Evolutionary conservation across 2,888 invertebrate species (phyloP), one percentile per base, ranked within the genome.

Genomic region (Keiferia lycopersicella): DNA sequence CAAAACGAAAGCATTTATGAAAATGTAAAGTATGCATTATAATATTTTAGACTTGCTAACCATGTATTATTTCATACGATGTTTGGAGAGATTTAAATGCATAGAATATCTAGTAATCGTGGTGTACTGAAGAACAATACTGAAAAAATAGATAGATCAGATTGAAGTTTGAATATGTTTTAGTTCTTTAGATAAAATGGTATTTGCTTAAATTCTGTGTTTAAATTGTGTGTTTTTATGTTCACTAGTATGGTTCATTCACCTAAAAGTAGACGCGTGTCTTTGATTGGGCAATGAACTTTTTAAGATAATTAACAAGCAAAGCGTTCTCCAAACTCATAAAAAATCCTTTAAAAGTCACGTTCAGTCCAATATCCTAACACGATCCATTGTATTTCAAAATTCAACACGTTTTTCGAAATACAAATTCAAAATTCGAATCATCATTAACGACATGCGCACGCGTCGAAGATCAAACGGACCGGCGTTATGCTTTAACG

Each of bases 381-480:
- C 59, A 39, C 57, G 34, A 34, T 14, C 18, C 60, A 62, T 65
- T 65, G 62, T 63, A 69, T 58, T 53, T 26, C 51, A 26, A 65
- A 60, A 34, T 41, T 38, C 22, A 62, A 53, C 65, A 65, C 65
- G 62, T 53, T 63, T 61, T 65, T 61, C 26, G 58, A 56, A 56
- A 56, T 60, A 62, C 64, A 59, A 60, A 41, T 56, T 62, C 45
- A 70, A 81, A 82, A 80, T 84, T 81, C 70, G 75, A 81, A 84
- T 80, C 73, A 74, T 76, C 71, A 68, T 72, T 68, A 70, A 72
- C 67, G 64, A 64, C 56, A 77, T 84, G 86, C 83, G 87, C 89
- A 88, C 88, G 89, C 86, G 87, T 79, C 81, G 75, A 62, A 60
- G 53, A 70, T 80, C 77, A 76, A 79, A 78, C 63, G 75, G 63